Base-by-base conservation (phyloP, 2,888 invertebrate genomes). In the Apomyelois bistriatella region DNA sequence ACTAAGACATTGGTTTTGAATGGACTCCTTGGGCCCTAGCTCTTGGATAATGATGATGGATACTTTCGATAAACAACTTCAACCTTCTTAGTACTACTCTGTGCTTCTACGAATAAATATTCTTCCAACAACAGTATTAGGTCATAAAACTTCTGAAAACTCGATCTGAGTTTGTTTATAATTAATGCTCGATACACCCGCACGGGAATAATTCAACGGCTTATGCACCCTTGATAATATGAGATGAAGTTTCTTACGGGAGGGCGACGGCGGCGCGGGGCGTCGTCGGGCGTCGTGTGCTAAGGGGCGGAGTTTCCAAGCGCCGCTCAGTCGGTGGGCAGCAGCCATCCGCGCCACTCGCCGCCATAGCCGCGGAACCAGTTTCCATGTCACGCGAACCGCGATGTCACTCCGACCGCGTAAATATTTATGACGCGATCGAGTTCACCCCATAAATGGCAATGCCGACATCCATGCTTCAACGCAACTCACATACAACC, bases 341-440 rank as follows among this genome's bases (percentile, higher is more conserved):
- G 80, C 85, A 82, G 88, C 82, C 83, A 75, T 70, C 63, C 81
- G 82, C 68, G 79, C 64, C 61, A 70, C 72, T 74, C 82, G 80
- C 73, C 63, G 70, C 65, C 61, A 57, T 57, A 54, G 68, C 60
- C 70, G 70, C 64, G 74, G 58, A 61, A 65, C 64, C 59, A 61
- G 62, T 65, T 74, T 72, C 61, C 66, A 86, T 85, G 85, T 71
- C 82, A 82, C 86, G 84, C 82, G 82, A 80, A 67, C 79, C 87
- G 83, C 87, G 85, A 85, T 86, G 85, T 83, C 74, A 66, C 66
- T 79, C 66, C 73, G 68, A 72, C 74, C 76, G 73, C 80, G 85
- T 82, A 79, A 87, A 84, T 82, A 84, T 85, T 88, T 87, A 88
- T 88, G 85, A 89, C 76, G 85, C 76, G 83, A 79, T 79, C 79